phyloP scores from a whole-genome alignment of 2,888 invertebrate species.

The Isotomurus palustris region DNA sequence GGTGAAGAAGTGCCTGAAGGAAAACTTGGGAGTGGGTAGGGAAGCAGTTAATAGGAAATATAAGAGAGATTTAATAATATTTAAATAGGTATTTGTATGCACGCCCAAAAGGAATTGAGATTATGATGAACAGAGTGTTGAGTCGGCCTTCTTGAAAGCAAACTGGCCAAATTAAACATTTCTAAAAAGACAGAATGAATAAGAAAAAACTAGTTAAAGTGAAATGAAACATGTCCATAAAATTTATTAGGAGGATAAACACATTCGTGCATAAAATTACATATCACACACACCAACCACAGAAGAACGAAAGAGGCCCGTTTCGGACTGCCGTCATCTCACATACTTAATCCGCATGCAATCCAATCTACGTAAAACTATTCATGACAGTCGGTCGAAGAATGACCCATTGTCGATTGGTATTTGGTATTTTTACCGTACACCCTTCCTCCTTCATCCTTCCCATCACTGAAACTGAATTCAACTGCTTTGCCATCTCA shows the following conservation, averaged over 20 bases:
- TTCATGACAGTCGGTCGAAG: neutral
- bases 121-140: conserved; percentile 28
- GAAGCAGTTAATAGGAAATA: too few relatives aligned
- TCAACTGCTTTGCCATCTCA: too few relatives aligned
- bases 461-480: too few relatives aligned
- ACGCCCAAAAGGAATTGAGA: conserved; percentile 12
- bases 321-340: too few relatives aligned
- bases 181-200: conserved; percentile 16
- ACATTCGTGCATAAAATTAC: conserved; percentile 12
- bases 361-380: neutral
- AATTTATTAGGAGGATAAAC: conserved; percentile 10
- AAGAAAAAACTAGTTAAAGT: conserved; percentile 14
- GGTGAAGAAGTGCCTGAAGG: too few relatives aligned
- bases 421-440: neutral
- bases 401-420: neutral
- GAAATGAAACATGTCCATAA: conserved; percentile 15
- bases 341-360: neutral
- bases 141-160: conserved; percentile 29
- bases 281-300: neutral
- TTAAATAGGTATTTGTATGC: conserved; percentile 16
- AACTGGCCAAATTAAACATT: conserved; percentile 22
- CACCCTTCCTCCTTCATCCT: too few relatives aligned
- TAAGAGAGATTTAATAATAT: conserved; percentile 14
- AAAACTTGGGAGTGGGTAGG: too few relatives aligned
- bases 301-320: too few relatives aligned